Percentiles rank a stretch among this genome's conserved stretches.
Conservation (phyloP, 2,888 invertebrate genomes). For the Isoperla grammatica region DNA sequence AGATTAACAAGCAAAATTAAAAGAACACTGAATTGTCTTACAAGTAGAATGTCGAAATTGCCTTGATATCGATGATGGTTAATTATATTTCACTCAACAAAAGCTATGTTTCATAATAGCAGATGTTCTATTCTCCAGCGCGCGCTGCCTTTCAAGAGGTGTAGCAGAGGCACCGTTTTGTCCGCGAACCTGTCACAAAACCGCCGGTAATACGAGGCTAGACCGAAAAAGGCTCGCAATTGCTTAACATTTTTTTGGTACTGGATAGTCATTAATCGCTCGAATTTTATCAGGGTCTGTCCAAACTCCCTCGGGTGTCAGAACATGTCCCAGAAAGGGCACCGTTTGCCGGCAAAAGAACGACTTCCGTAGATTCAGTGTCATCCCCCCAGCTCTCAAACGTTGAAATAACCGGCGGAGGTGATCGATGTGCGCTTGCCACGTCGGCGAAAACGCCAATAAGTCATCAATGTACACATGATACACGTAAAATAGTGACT, state of each 20-base stretch:
- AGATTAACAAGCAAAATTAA: no score
- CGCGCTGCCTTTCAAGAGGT: no score
- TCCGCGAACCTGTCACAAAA: not conserved
- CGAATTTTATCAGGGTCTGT: constrained; percentile 3
- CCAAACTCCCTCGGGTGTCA: not conserved
- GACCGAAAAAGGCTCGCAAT: not conserved
- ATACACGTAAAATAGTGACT: no score
- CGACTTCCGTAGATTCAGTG: constrained; percentile 7
- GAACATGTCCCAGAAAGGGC: constrained; percentile 7
- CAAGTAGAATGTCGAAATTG: no score
- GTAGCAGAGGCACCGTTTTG: no score
- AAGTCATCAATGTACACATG: constrained; percentile 4
- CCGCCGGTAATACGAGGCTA: not conserved
- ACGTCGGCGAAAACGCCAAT: not conserved
- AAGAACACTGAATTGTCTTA: no score
- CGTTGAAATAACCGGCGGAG: not conserved
- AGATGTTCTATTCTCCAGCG: no score
- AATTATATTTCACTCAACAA: no score
- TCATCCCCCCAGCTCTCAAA: constrained; percentile 6
- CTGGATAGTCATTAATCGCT: not conserved
- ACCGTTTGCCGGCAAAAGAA: not conserved
- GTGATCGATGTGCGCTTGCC: not conserved
- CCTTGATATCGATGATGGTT: no score
- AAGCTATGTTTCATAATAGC: no score
- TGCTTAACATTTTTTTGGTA: constrained; percentile 10